phyloP scores from a whole-genome alignment of 37 sponge, comb jelly and placozoan genomes.

The Petrosia ficiformis region DNA sequence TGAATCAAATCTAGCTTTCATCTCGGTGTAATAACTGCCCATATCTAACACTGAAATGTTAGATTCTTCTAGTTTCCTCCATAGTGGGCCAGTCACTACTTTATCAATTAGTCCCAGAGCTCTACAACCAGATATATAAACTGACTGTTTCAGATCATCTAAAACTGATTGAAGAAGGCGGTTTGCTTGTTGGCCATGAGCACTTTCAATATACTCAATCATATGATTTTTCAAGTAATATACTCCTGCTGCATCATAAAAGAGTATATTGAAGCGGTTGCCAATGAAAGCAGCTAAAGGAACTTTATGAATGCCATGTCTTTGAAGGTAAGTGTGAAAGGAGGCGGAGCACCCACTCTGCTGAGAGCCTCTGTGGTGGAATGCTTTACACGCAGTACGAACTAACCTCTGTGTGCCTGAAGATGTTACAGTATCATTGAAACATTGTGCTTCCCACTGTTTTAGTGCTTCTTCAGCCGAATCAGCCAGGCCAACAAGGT shows the following conservation, averaged over 20 bases:
- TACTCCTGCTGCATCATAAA: constrained; percentile 51
- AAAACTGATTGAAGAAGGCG: constrained; percentile 27
- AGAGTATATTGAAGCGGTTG: constrained; percentile 36
- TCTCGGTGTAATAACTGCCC: constrained; percentile 23
- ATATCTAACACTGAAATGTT: constrained; percentile 12
- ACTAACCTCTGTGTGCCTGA: constrained; percentile 39
- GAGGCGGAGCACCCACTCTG: constrained; percentile 14
- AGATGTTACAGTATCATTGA: background rate
- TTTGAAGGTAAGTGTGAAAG: constrained; percentile 27
- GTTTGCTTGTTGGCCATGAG: constrained; percentile 29
- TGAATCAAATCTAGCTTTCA: constrained; percentile 33
- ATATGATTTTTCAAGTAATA: constrained; percentile 21
- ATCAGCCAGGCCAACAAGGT: constrained; percentile 51
- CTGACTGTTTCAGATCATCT: constrained; percentile 12
- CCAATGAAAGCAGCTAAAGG: constrained; percentile 44
- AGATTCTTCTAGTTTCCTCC: constrained; percentile 30
- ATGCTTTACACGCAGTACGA: constrained; percentile 54
- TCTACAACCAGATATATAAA: constrained; percentile 29
- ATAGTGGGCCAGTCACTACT: constrained; percentile 39
- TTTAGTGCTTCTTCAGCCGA: constrained; percentile 20
- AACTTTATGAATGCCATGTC: constrained; percentile 16
- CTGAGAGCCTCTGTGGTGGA: constrained; percentile 40
- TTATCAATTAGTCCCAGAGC: constrained; percentile 46
- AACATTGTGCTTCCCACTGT: constrained; percentile 21
- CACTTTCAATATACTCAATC: constrained; percentile 15